Conservation (phyloP, 2,113 vertebrate genomes). For the Festucalex cinctus region DNA sequence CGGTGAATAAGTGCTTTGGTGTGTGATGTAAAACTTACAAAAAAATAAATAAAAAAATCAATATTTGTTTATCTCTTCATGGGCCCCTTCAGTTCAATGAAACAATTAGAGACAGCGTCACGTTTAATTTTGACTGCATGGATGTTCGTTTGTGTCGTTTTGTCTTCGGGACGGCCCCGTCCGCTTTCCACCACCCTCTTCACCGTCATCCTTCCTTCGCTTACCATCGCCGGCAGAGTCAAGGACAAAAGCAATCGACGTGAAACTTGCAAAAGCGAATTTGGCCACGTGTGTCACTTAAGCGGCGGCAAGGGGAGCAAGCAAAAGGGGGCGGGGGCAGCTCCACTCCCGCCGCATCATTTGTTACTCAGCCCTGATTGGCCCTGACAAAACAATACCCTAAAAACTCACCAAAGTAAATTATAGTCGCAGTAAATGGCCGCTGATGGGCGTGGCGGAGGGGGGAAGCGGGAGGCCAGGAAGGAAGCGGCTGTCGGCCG, state of each 20-base stretch:
- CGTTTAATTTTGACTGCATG: slow-evolving; percentile 81
- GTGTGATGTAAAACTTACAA: slow-evolving; percentile 84
- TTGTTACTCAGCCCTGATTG: slow-evolving; percentile 98
- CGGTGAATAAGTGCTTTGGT: slow-evolving; percentile 5
- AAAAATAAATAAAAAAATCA: slow-evolving; percentile 69
- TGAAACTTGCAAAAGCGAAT: slow-evolving; percentile 98
- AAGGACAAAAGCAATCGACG: slow-evolving; percentile 95
- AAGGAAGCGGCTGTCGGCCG: slow-evolving; percentile 57
- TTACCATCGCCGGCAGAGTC: slow-evolving; percentile 78
- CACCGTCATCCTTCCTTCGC: slow-evolving; percentile 34
- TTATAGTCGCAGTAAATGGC: slow-evolving; percentile 94
- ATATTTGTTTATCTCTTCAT: slow-evolving; percentile 87
- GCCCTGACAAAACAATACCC: slow-evolving; percentile 99
- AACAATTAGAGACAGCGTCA: slow-evolving; percentile 95
- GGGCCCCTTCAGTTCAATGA: slow-evolving; percentile 88
- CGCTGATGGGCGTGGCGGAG: slow-evolving; percentile 67
- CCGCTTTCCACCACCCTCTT: slow-evolving; percentile 9
- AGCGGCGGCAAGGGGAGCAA: slow-evolving; percentile 55
- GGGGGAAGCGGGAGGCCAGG: slow-evolving; percentile 61
- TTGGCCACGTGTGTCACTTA: slow-evolving; percentile 83
- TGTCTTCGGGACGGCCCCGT: slow-evolving; percentile 63
- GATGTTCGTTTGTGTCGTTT: slow-evolving; percentile 85
- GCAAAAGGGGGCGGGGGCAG: slow-evolving; percentile 47
- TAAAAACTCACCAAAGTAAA: slow-evolving; percentile 99
- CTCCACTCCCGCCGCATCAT: slow-evolving; percentile 84